Evolutionary conservation across 2,797 vertebrate species (phyloP).

Genomic region (Sebastes goodei): DNA sequence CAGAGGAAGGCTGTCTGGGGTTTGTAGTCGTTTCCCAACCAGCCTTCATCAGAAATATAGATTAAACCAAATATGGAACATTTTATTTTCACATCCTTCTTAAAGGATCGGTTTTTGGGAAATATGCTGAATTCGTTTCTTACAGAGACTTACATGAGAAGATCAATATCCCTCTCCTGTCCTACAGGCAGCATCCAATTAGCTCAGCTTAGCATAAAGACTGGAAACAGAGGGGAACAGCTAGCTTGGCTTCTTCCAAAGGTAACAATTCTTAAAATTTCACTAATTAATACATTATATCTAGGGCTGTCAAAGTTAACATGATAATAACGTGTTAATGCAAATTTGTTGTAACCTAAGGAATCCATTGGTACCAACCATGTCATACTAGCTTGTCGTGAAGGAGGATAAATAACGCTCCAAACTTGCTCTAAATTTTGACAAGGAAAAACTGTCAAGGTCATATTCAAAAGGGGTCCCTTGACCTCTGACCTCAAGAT

Average conservation of each 20-base stretch:
- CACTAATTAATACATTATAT: not conserved
- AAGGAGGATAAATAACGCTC: no score
- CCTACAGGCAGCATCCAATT: not conserved
- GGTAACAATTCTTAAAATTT: not conserved
- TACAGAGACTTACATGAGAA: not conserved
- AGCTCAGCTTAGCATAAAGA: not conserved
- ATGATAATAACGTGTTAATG: no score
- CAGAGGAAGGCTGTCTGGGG: constrained; percentile 13
- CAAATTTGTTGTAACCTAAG: no score
- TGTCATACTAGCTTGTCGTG: no score
- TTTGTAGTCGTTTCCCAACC: constrained; percentile 4
- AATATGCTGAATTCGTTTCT: not conserved
- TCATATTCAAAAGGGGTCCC: no score
- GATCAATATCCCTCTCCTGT: not conserved
- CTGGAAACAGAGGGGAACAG: no score
- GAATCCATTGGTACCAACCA: no score
- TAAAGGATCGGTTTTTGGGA: not conserved
- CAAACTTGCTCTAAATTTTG: no score
- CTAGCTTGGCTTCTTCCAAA: not conserved
- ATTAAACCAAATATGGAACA: constrained; percentile 1
- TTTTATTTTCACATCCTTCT: not conserved
- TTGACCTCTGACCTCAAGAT: no score
- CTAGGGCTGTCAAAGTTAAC: no score
- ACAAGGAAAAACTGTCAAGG: accelerated
- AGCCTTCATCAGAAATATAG: constrained; percentile 1